These are phyloP conservation scores for Leucoraja erinaceus DNA, from an alignment of 2,113 vertebrate species.

Conservation along the genomic window DNA sequence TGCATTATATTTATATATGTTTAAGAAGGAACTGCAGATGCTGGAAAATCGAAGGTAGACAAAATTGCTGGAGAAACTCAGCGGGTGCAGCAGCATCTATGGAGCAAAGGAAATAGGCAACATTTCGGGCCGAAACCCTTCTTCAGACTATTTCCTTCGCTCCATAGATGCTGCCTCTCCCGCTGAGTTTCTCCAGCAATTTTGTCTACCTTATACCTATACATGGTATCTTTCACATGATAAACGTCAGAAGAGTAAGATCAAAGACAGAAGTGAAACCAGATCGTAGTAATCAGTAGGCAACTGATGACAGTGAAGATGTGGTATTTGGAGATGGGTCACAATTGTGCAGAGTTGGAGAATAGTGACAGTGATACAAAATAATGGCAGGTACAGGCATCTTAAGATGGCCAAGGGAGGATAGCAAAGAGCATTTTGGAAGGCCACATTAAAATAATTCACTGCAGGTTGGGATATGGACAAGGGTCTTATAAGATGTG, in stretches of 20 bases:
- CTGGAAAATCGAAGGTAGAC: no score
- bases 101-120: no score
- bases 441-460: neutral
- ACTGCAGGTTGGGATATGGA: neutral
- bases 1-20: neutral
- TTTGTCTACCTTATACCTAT: neutral
- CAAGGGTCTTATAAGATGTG: neutral
- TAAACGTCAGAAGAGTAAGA: neutral
- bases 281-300: neutral
- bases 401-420: neutral
- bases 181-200: no score
- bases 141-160: no score
- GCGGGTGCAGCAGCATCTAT: no score
- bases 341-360: neutral
- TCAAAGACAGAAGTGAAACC: neutral
- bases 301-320: neutral
- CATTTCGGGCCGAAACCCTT: no score
- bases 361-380: no score
- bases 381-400: no score
- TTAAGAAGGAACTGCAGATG: no score
- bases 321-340: neutral
- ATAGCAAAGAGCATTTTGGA: neutral
- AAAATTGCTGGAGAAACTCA: no score
- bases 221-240: neutral
- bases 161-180: no score